Conservation (phyloP, 2,113 vertebrate genomes). For the Chaetodon trifascialis region DNA sequence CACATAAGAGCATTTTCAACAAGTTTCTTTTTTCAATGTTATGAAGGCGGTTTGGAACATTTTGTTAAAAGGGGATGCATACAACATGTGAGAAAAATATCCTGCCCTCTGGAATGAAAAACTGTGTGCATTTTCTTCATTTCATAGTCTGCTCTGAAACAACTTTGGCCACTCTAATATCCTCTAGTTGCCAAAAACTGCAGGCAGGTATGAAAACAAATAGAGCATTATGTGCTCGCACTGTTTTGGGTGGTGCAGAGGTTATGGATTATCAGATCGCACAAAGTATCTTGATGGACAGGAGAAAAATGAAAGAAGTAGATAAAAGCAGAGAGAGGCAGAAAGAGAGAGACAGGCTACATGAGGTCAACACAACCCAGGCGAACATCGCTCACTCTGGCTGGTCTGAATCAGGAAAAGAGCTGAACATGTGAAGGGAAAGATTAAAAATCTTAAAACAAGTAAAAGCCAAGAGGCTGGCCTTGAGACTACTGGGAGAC, state of each 20-base stretch:
- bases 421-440: not conserved
- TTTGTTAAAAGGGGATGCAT: not conserved
- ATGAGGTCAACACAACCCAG: not conserved
- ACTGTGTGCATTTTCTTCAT: not conserved
- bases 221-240: not conserved
- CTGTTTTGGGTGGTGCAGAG: slow-evolving; percentile 4
- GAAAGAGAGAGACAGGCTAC: not conserved
- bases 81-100: not conserved
- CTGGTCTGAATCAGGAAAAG: not conserved
- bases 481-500: not conserved
- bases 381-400: not conserved
- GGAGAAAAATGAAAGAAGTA: slow-evolving; percentile 3
- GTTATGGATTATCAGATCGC: slow-evolving; percentile 11
- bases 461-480: not conserved
- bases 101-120: not conserved
- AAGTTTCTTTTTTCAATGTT: not conserved
- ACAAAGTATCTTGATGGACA: slow-evolving; percentile 1
- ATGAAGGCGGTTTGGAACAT: not conserved
- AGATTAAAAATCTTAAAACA: not conserved
- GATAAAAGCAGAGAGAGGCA: slow-evolving; percentile 7
- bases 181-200: not conserved
- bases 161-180: not conserved
- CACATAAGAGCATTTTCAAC: not conserved
- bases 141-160: not conserved
- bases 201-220: not conserved